Percentiles rank a stretch among this genome's conserved stretches.
Conservation (phyloP, 2,113 vertebrate genomes). For the Cynocephalus volans region DNA sequence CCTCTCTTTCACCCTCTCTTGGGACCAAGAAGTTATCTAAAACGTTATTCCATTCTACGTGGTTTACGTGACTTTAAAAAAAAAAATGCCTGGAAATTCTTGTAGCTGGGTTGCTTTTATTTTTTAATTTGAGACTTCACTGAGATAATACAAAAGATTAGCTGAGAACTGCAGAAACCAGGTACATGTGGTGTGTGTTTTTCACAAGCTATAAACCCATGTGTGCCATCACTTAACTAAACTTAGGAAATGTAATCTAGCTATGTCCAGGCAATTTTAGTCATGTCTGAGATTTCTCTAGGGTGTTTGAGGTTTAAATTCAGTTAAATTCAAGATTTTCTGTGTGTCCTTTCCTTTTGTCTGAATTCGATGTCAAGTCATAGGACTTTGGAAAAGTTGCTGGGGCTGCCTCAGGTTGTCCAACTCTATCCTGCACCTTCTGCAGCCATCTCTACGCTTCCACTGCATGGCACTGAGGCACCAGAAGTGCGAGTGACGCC, state of each 20-base stretch:
- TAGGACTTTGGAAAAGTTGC: not conserved
- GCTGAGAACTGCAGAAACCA: not conserved
- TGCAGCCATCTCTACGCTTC: not conserved
- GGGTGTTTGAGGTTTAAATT: not conserved
- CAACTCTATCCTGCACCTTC: no score
- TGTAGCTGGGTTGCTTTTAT: not conserved
- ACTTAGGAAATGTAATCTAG: not conserved
- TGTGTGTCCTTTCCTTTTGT: not conserved
- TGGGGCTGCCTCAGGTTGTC: not conserved
- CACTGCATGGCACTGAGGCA: not conserved
- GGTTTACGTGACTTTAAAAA: not conserved
- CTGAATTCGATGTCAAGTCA: not conserved
- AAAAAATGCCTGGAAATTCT: not conserved
- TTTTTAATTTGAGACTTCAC: conserved; percentile 40
- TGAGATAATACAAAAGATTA: not conserved
- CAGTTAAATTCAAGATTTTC: conserved; percentile 15
- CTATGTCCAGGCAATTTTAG: not conserved
- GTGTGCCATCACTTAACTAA: not conserved
- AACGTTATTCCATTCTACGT: not conserved
- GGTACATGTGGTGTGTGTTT: not conserved
- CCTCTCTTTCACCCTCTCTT: not conserved
- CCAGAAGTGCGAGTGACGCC: not conserved
- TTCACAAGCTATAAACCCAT: not conserved
- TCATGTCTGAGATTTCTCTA: conserved; percentile 11
- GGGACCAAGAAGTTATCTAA: not conserved